Evolutionary conservation across 2,113 vertebrate species (phyloP).

Genomic region (Abramis brama): DNA sequence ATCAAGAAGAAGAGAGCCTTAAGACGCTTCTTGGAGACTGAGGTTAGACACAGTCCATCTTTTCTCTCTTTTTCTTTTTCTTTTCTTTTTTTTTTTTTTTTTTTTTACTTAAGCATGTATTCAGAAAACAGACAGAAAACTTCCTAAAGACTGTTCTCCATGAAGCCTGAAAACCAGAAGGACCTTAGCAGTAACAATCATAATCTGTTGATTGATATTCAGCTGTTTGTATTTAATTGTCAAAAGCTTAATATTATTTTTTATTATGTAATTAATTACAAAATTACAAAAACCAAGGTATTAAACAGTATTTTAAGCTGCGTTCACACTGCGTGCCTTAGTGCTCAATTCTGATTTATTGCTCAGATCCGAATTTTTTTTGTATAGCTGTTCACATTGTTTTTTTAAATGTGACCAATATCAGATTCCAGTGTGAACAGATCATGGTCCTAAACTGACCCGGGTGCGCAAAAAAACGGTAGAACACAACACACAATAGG

Average conservation of each 20-base stretch:
- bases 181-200: background rate
- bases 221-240: background rate
- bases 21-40: constrained; percentile 93
- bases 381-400: no score
- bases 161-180: background rate
- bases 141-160: background rate
- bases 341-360: no score
- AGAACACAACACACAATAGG: no score
- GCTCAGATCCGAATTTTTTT: no score
- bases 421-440: no score
- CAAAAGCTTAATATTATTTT: background rate
- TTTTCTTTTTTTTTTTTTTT: background rate
- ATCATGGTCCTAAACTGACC: no score
- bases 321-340: no score
- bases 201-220: background rate
- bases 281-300: background rate
- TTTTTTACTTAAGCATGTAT: background rate
- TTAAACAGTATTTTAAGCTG: background rate
- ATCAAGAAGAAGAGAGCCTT: constrained; percentile 97
- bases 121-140: background rate
- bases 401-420: no score
- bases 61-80: background rate
- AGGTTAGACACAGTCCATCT: constrained; percentile 76
- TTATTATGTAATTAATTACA: background rate
- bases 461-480: no score